Evolutionary conservation across 2,113 vertebrate genomes (phyloP).

Genomic region (Bothrops jararaca): DNA sequence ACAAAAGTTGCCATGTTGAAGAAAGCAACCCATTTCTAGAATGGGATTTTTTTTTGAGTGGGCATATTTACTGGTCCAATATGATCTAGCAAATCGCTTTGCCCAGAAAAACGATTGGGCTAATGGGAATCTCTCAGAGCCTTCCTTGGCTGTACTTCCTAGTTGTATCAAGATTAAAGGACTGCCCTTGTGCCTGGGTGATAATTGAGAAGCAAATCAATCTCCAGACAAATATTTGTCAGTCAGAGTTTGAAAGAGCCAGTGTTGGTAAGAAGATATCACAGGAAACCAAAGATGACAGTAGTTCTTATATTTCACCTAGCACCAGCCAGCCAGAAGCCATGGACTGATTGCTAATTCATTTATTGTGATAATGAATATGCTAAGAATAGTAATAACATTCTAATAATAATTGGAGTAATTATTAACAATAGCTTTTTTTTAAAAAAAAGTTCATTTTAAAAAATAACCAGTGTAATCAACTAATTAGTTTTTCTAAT

Average conservation of each 20-base stretch:
- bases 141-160: constrained; percentile 30
- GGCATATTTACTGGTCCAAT: constrained; percentile 7
- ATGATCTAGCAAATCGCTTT: constrained; percentile 23
- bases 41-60: not conserved
- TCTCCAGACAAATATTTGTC: constrained; percentile 45
- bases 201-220: constrained; percentile 51
- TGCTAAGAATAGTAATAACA: not conserved
- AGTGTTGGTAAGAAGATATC: rapidly evolving
- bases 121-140: not conserved
- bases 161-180: constrained; percentile 41
- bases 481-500: not conserved
- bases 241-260: constrained; percentile 27
- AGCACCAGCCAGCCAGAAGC: not conserved
- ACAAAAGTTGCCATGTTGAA: not conserved
- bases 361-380: not conserved
- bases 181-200: constrained; percentile 31
- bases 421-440: not conserved
- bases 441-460: not conserved
- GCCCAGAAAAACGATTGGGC: not conserved
- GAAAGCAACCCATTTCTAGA: constrained; percentile 21
- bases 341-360: not conserved
- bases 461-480: not conserved
- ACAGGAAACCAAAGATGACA: not conserved
- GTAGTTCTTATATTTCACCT: not conserved
- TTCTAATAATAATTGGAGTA: not conserved